These are phyloP conservation scores for Microtus californicus DNA, from an alignment of 2,797 vertebrate genomes.

Conservation along the genomic window DNA sequence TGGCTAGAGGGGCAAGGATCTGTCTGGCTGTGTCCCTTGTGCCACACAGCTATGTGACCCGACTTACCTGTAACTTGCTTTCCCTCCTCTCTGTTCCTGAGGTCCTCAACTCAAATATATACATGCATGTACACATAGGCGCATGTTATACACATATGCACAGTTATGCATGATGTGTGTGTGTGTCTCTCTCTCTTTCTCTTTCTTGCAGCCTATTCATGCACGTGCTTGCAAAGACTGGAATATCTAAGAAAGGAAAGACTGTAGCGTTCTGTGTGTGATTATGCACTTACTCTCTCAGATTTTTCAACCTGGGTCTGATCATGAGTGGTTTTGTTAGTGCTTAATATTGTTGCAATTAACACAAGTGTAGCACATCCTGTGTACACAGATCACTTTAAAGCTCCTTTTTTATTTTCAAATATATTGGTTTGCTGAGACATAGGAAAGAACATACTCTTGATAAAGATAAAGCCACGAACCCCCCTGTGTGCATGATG, in stretches of 20 bases:
- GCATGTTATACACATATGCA: not conserved
- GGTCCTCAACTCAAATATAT: not conserved
- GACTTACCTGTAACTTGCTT: not conserved
- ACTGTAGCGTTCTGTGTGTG: rapidly evolving
- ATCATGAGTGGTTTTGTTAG: not conserved
- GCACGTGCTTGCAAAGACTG: not conserved
- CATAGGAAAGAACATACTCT: not conserved
- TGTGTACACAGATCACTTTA: not conserved
- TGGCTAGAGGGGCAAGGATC: not conserved
- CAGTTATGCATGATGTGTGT: rapidly evolving
- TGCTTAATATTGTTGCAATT: not conserved
- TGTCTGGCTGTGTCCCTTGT: not conserved
- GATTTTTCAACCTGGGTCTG: not conserved
- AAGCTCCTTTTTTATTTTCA: not conserved
- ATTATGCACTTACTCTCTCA: not conserved
- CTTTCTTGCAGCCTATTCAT: not conserved
- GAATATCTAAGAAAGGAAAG: not conserved
- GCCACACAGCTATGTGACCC: not conserved
- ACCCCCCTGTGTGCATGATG: not conserved
- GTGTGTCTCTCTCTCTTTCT: no score
- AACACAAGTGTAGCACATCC: not conserved
- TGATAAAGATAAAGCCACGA: not conserved
- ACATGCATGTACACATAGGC: not conserved
- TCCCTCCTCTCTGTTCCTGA: not conserved
- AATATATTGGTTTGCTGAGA: not conserved